Evolutionary conservation across 2,797 vertebrate species (phyloP).

Genomic region (Intellagama lesueurii): DNA sequence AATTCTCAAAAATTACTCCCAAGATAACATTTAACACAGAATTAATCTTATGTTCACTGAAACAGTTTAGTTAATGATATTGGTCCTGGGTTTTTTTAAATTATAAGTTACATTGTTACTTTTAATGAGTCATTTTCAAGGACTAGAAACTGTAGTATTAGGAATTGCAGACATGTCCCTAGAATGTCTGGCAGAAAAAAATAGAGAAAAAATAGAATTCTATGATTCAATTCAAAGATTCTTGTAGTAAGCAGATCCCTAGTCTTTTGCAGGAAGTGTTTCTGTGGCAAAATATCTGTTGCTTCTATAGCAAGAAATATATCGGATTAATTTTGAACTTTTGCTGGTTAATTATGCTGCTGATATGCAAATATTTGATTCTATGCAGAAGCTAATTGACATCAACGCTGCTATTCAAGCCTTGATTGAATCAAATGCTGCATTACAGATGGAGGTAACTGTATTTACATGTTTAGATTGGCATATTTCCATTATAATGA

Average conservation of each 20-base stretch:
- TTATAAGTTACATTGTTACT: too few species aligned
- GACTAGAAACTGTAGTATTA: too few species aligned
- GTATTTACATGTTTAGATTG: slow-evolving; percentile 60
- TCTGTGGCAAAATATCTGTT: not conserved
- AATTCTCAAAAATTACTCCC: too few species aligned
- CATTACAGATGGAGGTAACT: slow-evolving; percentile 81
- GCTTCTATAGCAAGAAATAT: slow-evolving; percentile 50
- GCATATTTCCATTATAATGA: slow-evolving; percentile 52
- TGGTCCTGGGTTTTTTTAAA: not conserved
- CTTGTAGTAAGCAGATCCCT: not conserved
- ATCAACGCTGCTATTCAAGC: slow-evolving; percentile 84
- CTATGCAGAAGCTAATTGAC: slow-evolving; percentile 85
- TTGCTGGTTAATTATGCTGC: slow-evolving; percentile 50
- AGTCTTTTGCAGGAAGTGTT: not conserved
- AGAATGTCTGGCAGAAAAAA: not conserved
- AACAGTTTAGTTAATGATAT: not conserved
- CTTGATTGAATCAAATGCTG: slow-evolving; percentile 81
- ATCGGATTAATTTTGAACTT: slow-evolving; percentile 35
- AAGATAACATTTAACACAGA: too few species aligned
- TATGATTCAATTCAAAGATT: not conserved
- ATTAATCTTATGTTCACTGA: not conserved
- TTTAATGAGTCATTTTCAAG: too few species aligned
- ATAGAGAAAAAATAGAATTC: not conserved
- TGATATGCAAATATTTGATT: slow-evolving; percentile 63
- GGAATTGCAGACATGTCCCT: not conserved